These are phyloP conservation scores for Heliconius aoede DNA, from an alignment of 2,888 invertebrate species.

Conservation along the genomic window DNA sequence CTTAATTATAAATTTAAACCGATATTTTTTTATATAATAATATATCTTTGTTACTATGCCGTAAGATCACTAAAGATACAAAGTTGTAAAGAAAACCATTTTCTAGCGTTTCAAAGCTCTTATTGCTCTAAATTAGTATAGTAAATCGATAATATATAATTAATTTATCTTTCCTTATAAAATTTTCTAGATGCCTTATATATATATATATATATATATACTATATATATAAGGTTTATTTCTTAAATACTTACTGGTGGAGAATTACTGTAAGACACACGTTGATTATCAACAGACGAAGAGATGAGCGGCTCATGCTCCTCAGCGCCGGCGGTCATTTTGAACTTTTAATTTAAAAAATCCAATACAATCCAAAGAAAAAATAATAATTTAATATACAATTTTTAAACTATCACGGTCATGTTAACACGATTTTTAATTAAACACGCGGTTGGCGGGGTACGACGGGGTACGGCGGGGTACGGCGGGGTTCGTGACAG, in stretches of 20 bases:
- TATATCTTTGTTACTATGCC: background rate
- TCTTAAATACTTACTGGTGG: constrained; percentile 66
- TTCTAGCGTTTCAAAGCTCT: background rate
- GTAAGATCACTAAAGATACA: background rate
- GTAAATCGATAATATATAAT: background rate
- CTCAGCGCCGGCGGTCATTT: constrained; percentile 76
- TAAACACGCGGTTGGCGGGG: constrained; percentile 54
- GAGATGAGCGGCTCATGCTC: constrained; percentile 80
- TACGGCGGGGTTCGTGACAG: constrained; percentile 53
- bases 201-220: no score
- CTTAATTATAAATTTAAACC: background rate
- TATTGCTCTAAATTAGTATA: background rate
- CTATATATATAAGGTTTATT: no score
- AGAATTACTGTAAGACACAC: constrained; percentile 70
- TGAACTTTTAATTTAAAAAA: constrained; percentile 45
- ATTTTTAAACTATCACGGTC: constrained; percentile 51
- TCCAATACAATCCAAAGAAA: constrained; percentile 24
- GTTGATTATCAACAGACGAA: constrained; percentile 74
- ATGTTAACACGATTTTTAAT: constrained; percentile 54
- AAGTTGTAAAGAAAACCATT: background rate
- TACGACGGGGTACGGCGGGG: no score
- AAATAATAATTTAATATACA: constrained; percentile 21
- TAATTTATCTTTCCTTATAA: background rate
- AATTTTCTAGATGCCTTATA: no score
- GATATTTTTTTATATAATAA: constrained; percentile 1